Percentiles rank a stretch among this genome's conserved stretches.
These are phyloP conservation scores for Sus cebifrons DNA, from an alignment of 2,797 vertebrate genomes.

Conservation along the genomic window DNA sequence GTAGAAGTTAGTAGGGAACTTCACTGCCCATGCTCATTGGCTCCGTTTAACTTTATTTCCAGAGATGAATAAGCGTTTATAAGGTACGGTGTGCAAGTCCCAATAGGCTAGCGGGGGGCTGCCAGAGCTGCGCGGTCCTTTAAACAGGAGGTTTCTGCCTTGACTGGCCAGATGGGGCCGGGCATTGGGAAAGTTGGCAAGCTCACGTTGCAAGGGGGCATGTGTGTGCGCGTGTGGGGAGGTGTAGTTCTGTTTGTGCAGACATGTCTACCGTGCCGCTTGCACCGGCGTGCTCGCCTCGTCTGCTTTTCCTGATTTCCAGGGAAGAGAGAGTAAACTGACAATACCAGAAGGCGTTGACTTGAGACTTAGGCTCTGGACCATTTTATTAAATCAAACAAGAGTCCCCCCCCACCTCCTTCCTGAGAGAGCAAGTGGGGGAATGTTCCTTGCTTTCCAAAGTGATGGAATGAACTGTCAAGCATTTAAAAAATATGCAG, in stretches of 20 bases:
- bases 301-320: not conserved
- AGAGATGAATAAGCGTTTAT: slow-evolving; percentile 78
- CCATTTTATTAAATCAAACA: not conserved
- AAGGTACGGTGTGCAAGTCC: slow-evolving; percentile 41
- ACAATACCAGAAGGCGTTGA: not conserved
- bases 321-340: not conserved
- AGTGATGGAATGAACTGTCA: not conserved
- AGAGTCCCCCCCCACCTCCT: not conserved
- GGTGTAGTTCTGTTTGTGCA: not conserved
- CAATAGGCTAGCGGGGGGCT: slow-evolving; percentile 55
- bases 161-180: not conserved
- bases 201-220: not conserved
- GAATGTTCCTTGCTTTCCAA: not conserved
- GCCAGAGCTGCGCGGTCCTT: slow-evolving; percentile 1
- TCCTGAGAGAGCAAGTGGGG: not conserved
- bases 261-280: not conserved
- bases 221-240: not conserved
- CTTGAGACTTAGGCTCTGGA: slow-evolving; percentile 37
- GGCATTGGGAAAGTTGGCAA: slow-evolving; percentile 75
- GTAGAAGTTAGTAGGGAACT: slow-evolving; percentile 88
- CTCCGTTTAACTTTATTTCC: slow-evolving; percentile 83
- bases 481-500: not conserved
- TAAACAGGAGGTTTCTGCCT: not conserved
- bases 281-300: not conserved
- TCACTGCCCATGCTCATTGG: slow-evolving; percentile 56